Percentiles rank a stretch among this genome's conserved stretches.
phyloP scores from a whole-genome alignment of 2,888 invertebrate species.

The Agriotes lineatus region DNA sequence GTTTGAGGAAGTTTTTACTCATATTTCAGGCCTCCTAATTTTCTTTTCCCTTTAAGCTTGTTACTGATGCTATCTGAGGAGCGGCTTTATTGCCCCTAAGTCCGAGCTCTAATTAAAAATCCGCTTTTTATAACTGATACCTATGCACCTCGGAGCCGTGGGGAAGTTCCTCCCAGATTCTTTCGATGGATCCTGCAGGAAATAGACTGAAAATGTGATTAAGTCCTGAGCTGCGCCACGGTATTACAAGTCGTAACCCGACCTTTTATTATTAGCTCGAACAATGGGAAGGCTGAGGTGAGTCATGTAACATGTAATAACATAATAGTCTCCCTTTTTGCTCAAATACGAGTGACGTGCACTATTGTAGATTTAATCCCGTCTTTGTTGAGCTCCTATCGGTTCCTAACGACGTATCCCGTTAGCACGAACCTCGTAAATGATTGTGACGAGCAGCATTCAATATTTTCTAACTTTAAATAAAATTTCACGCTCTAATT shows the following conservation, averaged over 20 bases:
- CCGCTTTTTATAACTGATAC: slow-evolving; percentile 46
- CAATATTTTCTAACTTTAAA: neutral
- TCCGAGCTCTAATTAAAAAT: slow-evolving; percentile 59
- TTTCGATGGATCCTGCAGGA: slow-evolving; percentile 6
- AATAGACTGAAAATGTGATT: slow-evolving; percentile 32
- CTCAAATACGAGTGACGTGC: slow-evolving; percentile 31
- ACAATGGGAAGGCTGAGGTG: slow-evolving; percentile 39
- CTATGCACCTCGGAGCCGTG: slow-evolving; percentile 17
- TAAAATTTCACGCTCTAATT: slow-evolving; percentile 10
- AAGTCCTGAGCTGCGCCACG: slow-evolving; percentile 29
- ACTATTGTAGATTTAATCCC: slow-evolving; percentile 35
- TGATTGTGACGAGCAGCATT: neutral
- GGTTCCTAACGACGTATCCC: neutral
- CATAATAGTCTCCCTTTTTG: slow-evolving; percentile 41
- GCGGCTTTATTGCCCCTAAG: slow-evolving; percentile 56
- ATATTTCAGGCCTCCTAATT: slow-evolving; percentile 58
- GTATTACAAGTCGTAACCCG: slow-evolving; percentile 35
- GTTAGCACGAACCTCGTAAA: neutral
- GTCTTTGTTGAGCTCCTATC: slow-evolving; percentile 29
- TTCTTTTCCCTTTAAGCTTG: slow-evolving; percentile 55
- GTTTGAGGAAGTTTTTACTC: slow-evolving; percentile 58
- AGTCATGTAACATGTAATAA: slow-evolving; percentile 43
- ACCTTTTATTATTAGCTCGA: slow-evolving; percentile 39
- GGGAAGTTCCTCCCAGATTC: neutral
- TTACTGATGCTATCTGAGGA: slow-evolving; percentile 58